Conservation (phyloP, 92 coral and sea anemone species). For the Bergia puertoricense region DNA sequence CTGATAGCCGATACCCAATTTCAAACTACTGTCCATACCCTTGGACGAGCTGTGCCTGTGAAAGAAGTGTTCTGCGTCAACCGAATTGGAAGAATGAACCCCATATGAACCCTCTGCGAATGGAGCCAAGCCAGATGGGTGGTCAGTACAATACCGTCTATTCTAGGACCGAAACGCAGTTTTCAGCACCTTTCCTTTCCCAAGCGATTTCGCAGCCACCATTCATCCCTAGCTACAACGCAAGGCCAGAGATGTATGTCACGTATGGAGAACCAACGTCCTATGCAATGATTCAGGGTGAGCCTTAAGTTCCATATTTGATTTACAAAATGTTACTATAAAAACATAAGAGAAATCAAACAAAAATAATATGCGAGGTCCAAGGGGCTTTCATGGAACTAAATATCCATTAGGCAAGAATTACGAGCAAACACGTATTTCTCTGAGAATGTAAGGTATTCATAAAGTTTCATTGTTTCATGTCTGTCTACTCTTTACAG, state of each 20-base stretch:
- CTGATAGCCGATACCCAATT: conserved; percentile 23
- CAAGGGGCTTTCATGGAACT: too few species aligned
- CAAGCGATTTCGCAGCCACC: conserved; percentile 29
- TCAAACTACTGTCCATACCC: conserved; percentile 21
- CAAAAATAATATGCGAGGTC: too few species aligned
- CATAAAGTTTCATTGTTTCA: not conserved
- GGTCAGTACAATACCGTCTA: conserved; percentile 2
- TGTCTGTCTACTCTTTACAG: not conserved
- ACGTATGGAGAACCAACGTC: conserved; percentile 13
- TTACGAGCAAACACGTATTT: not conserved
- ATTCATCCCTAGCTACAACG: not conserved
- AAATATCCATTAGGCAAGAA: not conserved
- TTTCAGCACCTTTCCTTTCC: conserved; percentile 12
- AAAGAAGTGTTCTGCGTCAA: conserved; percentile 12
- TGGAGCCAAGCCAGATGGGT: conserved; percentile 32
- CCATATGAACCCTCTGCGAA: not conserved
- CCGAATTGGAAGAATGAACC: conserved; percentile 29
- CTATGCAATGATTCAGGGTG: conserved; percentile 24
- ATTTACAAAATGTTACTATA: not conserved
- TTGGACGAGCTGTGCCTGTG: conserved; percentile 38
- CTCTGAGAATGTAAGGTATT: not conserved
- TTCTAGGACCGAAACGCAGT: conserved; percentile 3
- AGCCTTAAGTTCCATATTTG: not conserved
- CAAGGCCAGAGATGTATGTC: conserved; percentile 29
- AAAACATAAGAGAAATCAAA: not conserved